Evolutionary conservation across 2,113 vertebrate species (phyloP), one percentile per base, ranked within the genome.

Genomic region (Pollimyrus isidori): DNA sequence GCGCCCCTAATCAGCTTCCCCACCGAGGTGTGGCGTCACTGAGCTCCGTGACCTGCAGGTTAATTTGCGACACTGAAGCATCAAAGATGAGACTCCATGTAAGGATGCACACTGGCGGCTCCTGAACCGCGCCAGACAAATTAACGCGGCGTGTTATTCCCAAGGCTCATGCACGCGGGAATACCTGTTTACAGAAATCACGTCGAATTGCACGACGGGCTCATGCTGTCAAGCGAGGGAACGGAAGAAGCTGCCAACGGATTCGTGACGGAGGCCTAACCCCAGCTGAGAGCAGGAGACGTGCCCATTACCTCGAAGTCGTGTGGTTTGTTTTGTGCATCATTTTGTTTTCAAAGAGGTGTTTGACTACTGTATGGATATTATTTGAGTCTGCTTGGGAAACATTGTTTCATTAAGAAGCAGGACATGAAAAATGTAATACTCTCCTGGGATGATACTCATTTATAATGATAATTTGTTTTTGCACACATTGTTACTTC

Each of bases 71-170:
- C 82, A 23, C 39, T 10, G 45, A 84, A 94, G 92, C 92, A 92
- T 93, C 88, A 94, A 92, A 93, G 90, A 92, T 90, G 91, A 89
- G 82, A 49, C 52, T 35, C 80, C 86, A 42, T 49, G 91, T 93
- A 89, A 83, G 90, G 92, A 91, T 92, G 87, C 93, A 93, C 94
- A 92, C 92, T 89, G 87, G 92, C 90, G 88, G 91, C 58, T 69
- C 49, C 69, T 7, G 45, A 46, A 5, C 30, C 13, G 50, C 3
- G 15, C 11, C 10, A 35, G 35, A 93, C 93, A 94, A 95, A 95
- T 95, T 94, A 94, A 93, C 93, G 87, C 90, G 23, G 62, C 90
- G 90, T 91, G 92, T 93, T 93, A 94, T 95, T 94, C 94, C 94
- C 93, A 92, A 93, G 93, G 92, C 93, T 92, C 73, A 92, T 93